Base-by-base conservation (phyloP, 1,140 invertebrate species). In the Euwallacea fornicatus region DNA sequence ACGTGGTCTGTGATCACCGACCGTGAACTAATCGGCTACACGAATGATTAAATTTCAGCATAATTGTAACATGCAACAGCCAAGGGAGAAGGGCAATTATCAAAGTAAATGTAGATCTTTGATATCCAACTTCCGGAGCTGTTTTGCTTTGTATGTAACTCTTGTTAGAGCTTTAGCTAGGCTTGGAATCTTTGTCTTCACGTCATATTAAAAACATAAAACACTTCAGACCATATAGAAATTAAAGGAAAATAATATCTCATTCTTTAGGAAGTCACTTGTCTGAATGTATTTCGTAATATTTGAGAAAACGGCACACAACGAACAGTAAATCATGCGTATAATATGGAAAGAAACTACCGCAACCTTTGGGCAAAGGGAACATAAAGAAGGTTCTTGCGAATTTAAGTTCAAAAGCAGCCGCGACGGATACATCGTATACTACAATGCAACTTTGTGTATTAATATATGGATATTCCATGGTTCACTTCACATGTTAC, bases 11-110 rank as follows among this genome's bases (percentile, higher is more conserved):
- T 81, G 79, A 80, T 81, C 79, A 78, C 60, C 68, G 69, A 79
- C 72, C 76, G 79, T 78, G 72, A 81, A 80, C 74, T 81, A 81
- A 81, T 80, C 80, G 77, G 77, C 78, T 79, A 79, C 78, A 78
- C 79, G 76, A 81, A 78, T 81, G 80, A 81, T 81, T 81, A 81
- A 81, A 81, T 80, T 81, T 81, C 80, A 79, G 77, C 80, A 80
- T 81, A 81, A 81, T 81, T 80, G 78, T 81, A 78, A 78, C 79
- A 77, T 80, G 76, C 76, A 74, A 65, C 74, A 58, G 71, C 75
- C 76, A 78, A 77, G 78, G 75, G 76, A 74, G 71, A 76, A 73
- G 67, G 55, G 66, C 74, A 70, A 65, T 72, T 73, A 75, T 75
- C 74, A 75, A 75, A 75, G 74, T 75, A 73, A 75, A 75, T 73